Conservation (phyloP, 2,113 vertebrate genomes). For the Mormyrus iriodes region DNA sequence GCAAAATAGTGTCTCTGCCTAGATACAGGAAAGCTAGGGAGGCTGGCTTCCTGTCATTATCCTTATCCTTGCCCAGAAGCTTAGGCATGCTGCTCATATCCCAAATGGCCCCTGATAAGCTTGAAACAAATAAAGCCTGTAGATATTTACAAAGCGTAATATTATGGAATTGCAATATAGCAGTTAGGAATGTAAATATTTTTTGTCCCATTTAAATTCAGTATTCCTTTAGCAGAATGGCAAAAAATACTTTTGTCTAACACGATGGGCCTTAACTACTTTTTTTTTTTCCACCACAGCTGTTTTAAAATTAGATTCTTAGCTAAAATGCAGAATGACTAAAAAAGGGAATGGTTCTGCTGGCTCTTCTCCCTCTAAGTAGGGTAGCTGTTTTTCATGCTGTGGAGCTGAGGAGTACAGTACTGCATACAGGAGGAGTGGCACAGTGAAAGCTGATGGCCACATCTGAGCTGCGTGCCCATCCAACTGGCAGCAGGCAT, state of each 20-base stretch:
- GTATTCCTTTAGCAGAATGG: background rate
- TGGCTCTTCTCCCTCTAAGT: background rate
- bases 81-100: background rate
- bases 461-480: background rate
- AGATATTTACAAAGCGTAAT: background rate
- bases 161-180: background rate
- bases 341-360: background rate
- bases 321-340: background rate
- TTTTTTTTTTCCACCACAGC: background rate
- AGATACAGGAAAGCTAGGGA: background rate
- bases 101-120: background rate
- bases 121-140: background rate
- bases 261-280: background rate
- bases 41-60: background rate
- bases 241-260: background rate
- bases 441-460: background rate
- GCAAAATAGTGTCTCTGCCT: background rate
- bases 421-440: background rate
- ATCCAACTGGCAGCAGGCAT: background rate
- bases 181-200: background rate
- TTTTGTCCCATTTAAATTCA: background rate
- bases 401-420: background rate
- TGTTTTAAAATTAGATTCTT: background rate
- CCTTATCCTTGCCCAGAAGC: background rate
- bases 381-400: background rate